Evolutionary conservation across 92 coral and sea anemone species (phyloP).

Genomic region (Umimayanthus kanabou): DNA sequence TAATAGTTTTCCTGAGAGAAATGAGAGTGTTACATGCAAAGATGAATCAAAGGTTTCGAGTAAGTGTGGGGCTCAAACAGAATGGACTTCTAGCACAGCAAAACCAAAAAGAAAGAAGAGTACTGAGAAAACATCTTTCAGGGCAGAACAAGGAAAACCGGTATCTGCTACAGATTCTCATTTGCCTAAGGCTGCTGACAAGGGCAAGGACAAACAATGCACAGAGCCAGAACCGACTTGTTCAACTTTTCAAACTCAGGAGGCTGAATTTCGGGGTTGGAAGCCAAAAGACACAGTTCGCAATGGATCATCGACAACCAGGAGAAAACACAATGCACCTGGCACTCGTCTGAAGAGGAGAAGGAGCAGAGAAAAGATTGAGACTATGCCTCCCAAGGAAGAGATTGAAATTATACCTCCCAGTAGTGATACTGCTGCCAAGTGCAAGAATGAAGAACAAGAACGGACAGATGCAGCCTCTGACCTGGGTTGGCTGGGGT

Average conservation of each 20-base stretch:
- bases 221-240: not conserved
- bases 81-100: not conserved
- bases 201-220: not conserved
- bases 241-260: not conserved
- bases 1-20: not conserved
- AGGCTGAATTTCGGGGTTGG: slow-evolving; percentile 18
- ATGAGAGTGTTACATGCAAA: not conserved
- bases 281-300: slow-evolving; percentile 7
- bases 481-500: not conserved
- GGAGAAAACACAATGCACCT: slow-evolving; percentile 11
- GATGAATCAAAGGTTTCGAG: not conserved
- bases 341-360: slow-evolving; percentile 18
- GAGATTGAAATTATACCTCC: not conserved
- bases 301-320: not conserved
- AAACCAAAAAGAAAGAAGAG: not conserved
- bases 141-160: not conserved
- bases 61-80: not conserved
- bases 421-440: not conserved
- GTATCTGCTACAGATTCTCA: slow-evolving; percentile 10
- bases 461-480: not conserved
- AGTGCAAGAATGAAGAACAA: not conserved
- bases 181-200: not conserved
- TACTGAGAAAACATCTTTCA: not conserved
- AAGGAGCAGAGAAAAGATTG: slow-evolving; percentile 13
- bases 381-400: not conserved